Evolutionary conservation across 2,797 vertebrate species (phyloP).

Genomic region (Melanotaenia nigrans): DNA sequence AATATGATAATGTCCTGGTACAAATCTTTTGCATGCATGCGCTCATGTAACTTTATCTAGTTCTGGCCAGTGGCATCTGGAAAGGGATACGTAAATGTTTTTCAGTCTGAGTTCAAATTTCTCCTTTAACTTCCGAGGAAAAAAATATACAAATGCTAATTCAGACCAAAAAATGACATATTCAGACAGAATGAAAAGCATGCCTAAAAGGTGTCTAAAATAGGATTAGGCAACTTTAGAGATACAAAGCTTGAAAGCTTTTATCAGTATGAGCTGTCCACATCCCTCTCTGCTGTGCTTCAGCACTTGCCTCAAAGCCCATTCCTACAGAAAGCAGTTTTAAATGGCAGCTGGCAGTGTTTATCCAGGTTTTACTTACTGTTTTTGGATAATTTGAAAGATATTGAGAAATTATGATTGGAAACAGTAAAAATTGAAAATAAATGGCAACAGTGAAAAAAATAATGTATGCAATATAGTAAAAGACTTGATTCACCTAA

Average conservation of each 20-base stretch:
- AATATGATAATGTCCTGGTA: background rate
- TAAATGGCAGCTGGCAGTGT: background rate
- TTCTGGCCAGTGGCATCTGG: background rate
- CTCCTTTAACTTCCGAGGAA: no score
- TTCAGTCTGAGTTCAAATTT: no score
- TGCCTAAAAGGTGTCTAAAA: background rate
- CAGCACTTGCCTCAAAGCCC: background rate
- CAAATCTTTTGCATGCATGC: background rate
- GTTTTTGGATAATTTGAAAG: no score
- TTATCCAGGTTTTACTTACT: no score
- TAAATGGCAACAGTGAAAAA: no score
- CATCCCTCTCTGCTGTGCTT: background rate
- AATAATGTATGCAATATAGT: no score
- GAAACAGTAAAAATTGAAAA: no score
- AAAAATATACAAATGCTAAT: no score
- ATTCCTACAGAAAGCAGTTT: background rate
- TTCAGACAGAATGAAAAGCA: background rate
- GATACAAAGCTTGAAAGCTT: background rate
- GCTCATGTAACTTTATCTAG: background rate
- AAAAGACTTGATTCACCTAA: no score
- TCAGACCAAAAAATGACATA: no score
- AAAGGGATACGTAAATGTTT: background rate
- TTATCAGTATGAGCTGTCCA: background rate
- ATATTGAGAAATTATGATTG: no score
- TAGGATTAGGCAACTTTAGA: background rate